These are phyloP conservation scores for Escarpia spicata DNA, from an alignment of 2,888 invertebrate genomes.

Conservation along the genomic window DNA sequence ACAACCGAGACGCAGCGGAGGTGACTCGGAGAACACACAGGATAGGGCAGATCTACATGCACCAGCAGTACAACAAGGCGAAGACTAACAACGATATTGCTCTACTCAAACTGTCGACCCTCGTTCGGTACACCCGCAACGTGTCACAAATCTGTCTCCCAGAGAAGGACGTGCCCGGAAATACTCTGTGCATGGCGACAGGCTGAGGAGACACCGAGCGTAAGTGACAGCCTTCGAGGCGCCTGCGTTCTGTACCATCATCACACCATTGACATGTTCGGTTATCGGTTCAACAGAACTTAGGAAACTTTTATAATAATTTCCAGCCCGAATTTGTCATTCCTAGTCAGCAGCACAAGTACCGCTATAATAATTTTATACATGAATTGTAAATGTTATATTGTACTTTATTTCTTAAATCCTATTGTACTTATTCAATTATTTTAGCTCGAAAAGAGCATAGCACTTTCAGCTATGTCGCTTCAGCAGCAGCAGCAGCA, in stretches of 20 bases:
- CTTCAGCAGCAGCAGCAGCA: slow-evolving; percentile 6
- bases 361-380: no score
- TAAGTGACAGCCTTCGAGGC: neutral
- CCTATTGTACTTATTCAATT: no score
- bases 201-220: neutral
- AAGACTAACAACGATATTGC: neutral
- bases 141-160: neutral
- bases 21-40: neutral
- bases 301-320: no score
- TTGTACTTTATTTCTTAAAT: no score
- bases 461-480: no score
- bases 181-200: neutral
- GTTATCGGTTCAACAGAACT: neutral
- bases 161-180: neutral
- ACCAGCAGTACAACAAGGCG: slow-evolving; percentile 25
- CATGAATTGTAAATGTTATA: no score
- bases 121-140: neutral
- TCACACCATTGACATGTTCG: neutral
- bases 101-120: neutral
- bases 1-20: neutral
- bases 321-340: no score
- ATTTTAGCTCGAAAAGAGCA: no score
- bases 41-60: neutral
- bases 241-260: neutral
- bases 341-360: no score